A percentile compares a stretch with the other conserved stretches of the same genome.
phyloP scores from a whole-genome alignment of 2,113 vertebrate genomes.

The Psammodynastes pulverulentus region DNA sequence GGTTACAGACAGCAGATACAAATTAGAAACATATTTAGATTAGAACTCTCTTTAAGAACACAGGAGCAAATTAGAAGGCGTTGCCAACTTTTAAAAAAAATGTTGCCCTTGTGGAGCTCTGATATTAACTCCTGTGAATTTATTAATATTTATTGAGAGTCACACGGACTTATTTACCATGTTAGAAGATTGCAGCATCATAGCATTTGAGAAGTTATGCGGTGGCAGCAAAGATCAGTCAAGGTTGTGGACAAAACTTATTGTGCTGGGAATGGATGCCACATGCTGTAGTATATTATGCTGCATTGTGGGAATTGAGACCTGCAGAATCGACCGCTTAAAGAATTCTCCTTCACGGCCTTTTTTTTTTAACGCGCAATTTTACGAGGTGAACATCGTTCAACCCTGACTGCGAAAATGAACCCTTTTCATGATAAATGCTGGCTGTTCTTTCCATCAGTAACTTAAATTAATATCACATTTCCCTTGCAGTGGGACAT shows the following conservation, averaged over 20 bases:
- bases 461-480: background rate
- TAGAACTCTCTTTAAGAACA: background rate
- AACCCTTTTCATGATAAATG: background rate
- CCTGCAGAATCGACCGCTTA: background rate
- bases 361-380: background rate
- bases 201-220: background rate
- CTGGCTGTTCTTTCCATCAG: background rate
- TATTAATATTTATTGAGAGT: background rate
- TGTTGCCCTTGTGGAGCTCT: background rate
- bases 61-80: background rate
- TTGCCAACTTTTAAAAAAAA: background rate
- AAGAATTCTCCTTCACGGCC: background rate
- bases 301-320: background rate
- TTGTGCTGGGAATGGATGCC: background rate
- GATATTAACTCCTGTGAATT: background rate
- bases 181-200: background rate
- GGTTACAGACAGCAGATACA: background rate
- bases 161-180: background rate
- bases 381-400: background rate
- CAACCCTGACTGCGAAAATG: background rate
- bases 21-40: background rate
- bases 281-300: background rate
- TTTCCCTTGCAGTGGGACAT: conserved; percentile 83
- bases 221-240: background rate
- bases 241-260: background rate